Conservation (phyloP, 2,888 invertebrate genomes). For the Lysandra coridon region DNA sequence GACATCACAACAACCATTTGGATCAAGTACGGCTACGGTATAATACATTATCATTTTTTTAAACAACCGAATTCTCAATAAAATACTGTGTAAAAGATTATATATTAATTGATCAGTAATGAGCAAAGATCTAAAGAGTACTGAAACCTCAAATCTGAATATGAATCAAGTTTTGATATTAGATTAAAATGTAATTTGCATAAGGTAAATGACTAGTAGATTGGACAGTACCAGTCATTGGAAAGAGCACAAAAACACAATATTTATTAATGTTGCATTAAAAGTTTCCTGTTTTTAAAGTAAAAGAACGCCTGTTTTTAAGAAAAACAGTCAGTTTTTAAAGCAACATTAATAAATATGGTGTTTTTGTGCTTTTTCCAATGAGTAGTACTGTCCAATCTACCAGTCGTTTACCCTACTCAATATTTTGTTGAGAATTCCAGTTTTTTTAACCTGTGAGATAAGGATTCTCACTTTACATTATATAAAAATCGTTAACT, state of each 20-base stretch:
- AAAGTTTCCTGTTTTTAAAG: no score
- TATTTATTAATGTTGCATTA: no score
- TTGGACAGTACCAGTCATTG: no score
- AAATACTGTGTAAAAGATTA: neutral
- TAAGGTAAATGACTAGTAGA: neutral
- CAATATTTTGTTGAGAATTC: neutral
- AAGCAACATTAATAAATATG: no score
- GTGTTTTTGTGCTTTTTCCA: no score
- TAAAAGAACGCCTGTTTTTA: no score
- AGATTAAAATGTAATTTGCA: neutral
- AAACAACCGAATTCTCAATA: slow-evolving; percentile 31
- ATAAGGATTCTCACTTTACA: neutral
- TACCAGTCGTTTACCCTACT: no score
- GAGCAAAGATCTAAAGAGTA: neutral
- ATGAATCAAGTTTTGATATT: neutral
- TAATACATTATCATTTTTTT: slow-evolving; percentile 47
- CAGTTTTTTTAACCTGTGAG: neutral
- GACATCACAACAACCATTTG: slow-evolving; percentile 80
- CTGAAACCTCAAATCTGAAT: neutral
- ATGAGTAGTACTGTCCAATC: no score
- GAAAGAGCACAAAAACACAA: no score
- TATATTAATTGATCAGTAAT: neutral
- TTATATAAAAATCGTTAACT: slow-evolving; percentile 1
- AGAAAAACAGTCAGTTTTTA: no score
- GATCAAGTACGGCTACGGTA: slow-evolving; percentile 60